phyloP scores from a whole-genome alignment of 2,888 invertebrate species.

The Linnaemya tessellans region DNA sequence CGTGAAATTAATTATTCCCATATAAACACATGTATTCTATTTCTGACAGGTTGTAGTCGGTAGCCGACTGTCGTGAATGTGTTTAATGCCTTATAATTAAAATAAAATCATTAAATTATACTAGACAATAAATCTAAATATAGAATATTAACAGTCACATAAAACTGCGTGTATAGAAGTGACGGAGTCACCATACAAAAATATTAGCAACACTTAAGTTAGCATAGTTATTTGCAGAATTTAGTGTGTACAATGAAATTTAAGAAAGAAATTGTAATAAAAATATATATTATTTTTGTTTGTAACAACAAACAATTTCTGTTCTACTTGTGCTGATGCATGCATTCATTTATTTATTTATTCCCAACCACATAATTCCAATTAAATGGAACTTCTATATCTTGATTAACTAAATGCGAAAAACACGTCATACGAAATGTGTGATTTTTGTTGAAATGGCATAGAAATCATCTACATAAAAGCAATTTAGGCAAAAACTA shows the following conservation, averaged over 20 bases:
- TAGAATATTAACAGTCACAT: not conserved
- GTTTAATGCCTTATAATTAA: conserved; percentile 44
- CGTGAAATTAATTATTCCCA: too few relatives aligned
- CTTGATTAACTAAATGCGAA: conserved; percentile 5
- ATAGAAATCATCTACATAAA: conserved; percentile 25
- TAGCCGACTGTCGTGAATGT: too few relatives aligned
- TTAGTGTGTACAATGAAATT: not conserved
- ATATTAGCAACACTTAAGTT: not conserved
- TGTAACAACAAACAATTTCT: not conserved
- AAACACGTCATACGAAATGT: conserved; percentile 35
- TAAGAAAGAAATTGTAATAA: not conserved
- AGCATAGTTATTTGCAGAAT: too few relatives aligned
- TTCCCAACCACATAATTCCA: not conserved
- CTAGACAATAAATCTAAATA: not conserved
- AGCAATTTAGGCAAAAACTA: conserved; percentile 9
- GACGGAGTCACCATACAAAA: not conserved
- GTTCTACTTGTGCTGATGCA: not conserved
- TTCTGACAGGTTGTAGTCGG: too few relatives aligned
- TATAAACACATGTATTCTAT: too few relatives aligned
- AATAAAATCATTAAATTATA: conserved; percentile 45
- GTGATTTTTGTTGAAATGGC: conserved; percentile 9
- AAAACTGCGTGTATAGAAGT: not conserved
- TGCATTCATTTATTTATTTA: not conserved
- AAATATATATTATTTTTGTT: too few relatives aligned
- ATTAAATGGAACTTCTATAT: not conserved